Percentiles rank a stretch among this genome's conserved stretches.
Conservation (phyloP, 2,888 invertebrate genomes). For the Nasonia oneida region DNA sequence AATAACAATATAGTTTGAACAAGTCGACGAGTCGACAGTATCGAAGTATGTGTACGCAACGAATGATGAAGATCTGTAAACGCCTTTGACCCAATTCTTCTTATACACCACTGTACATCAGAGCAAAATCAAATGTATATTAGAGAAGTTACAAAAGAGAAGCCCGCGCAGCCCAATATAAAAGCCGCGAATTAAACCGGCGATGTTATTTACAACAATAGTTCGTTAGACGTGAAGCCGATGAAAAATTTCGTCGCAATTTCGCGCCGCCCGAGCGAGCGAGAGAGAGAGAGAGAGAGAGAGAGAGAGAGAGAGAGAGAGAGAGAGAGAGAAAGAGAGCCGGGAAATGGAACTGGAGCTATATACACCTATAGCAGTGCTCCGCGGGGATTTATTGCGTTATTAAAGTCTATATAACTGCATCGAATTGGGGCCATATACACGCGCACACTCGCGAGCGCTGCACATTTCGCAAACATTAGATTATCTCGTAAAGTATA, state of each 20-base stretch:
- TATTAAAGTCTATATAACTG: slow-evolving; percentile 57
- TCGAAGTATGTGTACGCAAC: neutral
- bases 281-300: too few species aligned
- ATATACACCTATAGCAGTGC: neutral
- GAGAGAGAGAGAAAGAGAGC: too few species aligned
- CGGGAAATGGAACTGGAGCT: slow-evolving; percentile 23
- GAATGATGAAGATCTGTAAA: too few species aligned
- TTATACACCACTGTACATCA: neutral
- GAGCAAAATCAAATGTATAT: slow-evolving; percentile 33
- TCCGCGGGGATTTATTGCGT: slow-evolving; percentile 52
- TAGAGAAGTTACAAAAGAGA: slow-evolving; percentile 13
- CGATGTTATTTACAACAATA: slow-evolving; percentile 52
- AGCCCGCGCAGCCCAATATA: neutral
- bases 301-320: too few species aligned
- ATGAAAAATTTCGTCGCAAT: slow-evolving; percentile 55
- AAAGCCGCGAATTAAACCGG: slow-evolving; percentile 16
- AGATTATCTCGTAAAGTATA: slow-evolving; percentile 56
- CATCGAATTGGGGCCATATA: slow-evolving; percentile 46
- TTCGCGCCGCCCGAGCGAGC: neutral
- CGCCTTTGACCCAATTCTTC: slow-evolving; percentile 24
- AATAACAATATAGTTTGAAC: neutral
- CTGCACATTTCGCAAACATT: slow-evolving; percentile 50
- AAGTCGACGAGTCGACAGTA: slow-evolving; percentile 5
- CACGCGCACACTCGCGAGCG: neutral
- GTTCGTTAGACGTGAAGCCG: slow-evolving; percentile 28